Base-by-base conservation (phyloP, 2,797 vertebrate species). In the Tadarida brasiliensis region DNA sequence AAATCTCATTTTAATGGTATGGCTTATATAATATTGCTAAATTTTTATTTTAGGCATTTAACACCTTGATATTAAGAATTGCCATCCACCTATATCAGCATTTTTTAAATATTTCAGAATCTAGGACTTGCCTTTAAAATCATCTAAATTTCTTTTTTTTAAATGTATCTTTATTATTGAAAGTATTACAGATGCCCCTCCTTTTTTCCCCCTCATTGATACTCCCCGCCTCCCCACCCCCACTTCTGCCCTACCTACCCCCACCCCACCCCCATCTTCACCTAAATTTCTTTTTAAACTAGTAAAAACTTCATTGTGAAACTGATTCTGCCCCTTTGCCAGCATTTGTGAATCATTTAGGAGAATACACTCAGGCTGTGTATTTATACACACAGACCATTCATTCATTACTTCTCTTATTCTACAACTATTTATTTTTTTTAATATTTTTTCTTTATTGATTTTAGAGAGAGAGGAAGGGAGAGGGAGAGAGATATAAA, bases 71-170 rank as follows among this genome's bases (percentile, higher is more conserved):
- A 7, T 49, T 33, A 71, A 92, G 16, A 76, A 35, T 59, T 65
- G 49, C 7, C 1, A 11, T 33, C 30, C 17, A 77, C 12, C 63
- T 74, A 47, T 30, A 68, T 74, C 61, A 68, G 78, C 26, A 77
- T 78, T 88, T 87, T 39, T 47, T 61, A 81, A 93, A 74, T 74
- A 8, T 39, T 86, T 87, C 15, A 30, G 49, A 90, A 80, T 91
- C 47, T 24, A 92, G 15, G 44, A 30, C 5, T 51, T 56, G 15
- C 11, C 30, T 84, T 63, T 73, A 80, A 80, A 80, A 28, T 7
- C 4, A 68, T 33, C 7, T 44, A 70, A 63, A 61, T 80, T 90
- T 88, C 9, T 47, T 84, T 5, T 7, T 44, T 44, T 44, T 44
- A 44, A 44, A 44, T 7, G 5, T 44, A 44, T 44, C 39, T 44